These are phyloP conservation scores for Drosophila arizonae DNA, from an alignment of 1,140 invertebrate species.

Conservation along the genomic window DNA sequence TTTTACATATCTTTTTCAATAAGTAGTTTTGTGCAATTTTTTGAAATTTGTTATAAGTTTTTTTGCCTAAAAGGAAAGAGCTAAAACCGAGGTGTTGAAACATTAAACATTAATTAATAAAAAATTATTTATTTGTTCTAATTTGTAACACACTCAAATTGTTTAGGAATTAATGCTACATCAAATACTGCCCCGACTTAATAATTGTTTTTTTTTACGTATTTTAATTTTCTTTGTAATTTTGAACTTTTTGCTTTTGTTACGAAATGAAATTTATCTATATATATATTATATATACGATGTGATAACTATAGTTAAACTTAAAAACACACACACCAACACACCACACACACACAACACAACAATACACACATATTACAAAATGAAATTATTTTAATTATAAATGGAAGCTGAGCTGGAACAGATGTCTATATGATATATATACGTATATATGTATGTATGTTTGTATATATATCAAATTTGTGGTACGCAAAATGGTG, in stretches of 20 bases:
- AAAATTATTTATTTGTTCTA: constrained; percentile 75
- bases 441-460: constrained; percentile 1
- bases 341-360: constrained; percentile 43
- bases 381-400: constrained; percentile 78
- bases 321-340: constrained; percentile 49
- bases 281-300: constrained; percentile 56
- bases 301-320: constrained; percentile 80
- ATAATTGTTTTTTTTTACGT: constrained; percentile 66
- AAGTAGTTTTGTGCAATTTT: constrained; percentile 46
- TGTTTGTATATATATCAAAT: constrained; percentile 45
- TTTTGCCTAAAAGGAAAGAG: constrained; percentile 44
- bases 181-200: constrained; percentile 79
- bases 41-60: constrained; percentile 62
- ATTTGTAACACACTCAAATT: constrained; percentile 67
- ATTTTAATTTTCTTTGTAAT: constrained; percentile 33
- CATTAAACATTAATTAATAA: constrained; percentile 49
- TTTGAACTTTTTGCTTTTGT: constrained; percentile 67
- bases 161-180: constrained; percentile 76
- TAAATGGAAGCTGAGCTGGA: constrained; percentile 39
- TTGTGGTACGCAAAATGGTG: constrained; percentile 81
- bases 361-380: constrained; percentile 56
- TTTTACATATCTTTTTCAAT: constrained; percentile 39
- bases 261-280: constrained; percentile 77
- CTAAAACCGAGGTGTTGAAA: constrained; percentile 24
- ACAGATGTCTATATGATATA: constrained; percentile 39